Conservation (phyloP, 2,113 vertebrate genomes). For the Amblyornis subalaris region DNA sequence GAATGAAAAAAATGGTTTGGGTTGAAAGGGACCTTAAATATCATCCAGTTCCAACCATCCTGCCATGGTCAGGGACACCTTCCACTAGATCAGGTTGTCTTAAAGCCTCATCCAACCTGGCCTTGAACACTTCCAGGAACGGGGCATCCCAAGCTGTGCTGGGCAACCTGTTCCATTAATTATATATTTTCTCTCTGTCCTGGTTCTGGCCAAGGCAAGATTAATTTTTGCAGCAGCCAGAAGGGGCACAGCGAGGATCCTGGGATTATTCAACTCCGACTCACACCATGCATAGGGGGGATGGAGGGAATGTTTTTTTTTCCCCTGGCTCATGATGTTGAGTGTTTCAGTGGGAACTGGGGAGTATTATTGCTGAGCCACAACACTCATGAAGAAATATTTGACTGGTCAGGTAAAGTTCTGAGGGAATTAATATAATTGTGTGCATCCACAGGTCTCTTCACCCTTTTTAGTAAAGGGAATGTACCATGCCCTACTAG, state of each 20-base stretch:
- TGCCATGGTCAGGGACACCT: not conserved
- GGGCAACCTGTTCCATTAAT: not conserved
- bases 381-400: not conserved
- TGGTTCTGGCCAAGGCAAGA: not conserved
- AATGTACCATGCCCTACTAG: not conserved
- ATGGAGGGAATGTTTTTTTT: not conserved
- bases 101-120: not conserved
- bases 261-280: not conserved
- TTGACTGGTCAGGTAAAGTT: not conserved
- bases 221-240: too few species aligned
- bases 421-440: not conserved
- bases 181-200: not conserved
- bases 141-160: not conserved
- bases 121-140: not conserved
- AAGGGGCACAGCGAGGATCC: not conserved
- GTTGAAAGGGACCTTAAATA: not conserved
- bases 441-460: not conserved
- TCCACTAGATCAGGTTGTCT: too few species aligned
- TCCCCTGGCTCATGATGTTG: not conserved
- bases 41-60: not conserved
- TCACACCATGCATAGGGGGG: not conserved
- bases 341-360: not conserved
- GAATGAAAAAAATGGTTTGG: accelerated
- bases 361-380: not conserved
- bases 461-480: not conserved